Conservation (phyloP, 2,113 vertebrate species). For the Anolis sagrei region DNA sequence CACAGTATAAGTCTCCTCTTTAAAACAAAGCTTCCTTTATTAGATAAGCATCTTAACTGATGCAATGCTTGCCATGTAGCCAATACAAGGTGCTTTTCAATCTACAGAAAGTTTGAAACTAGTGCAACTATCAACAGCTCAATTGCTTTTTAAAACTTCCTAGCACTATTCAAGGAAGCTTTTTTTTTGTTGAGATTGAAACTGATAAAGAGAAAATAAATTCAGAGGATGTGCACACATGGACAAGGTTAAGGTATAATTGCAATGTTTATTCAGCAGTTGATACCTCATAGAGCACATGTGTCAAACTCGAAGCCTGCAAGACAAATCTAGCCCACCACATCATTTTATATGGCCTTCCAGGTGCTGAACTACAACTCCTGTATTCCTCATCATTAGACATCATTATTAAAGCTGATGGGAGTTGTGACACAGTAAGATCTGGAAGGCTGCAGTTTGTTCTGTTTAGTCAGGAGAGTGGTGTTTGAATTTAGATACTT, state of each 20-base stretch:
- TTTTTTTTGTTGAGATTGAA: background rate
- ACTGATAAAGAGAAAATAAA: background rate
- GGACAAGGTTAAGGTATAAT: background rate
- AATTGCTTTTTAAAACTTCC: slow-evolving; percentile 8
- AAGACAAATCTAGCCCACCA: no score
- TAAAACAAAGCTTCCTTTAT: slow-evolving; percentile 27
- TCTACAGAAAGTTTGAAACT: background rate
- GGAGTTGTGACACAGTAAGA: no score
- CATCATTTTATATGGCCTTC: no score
- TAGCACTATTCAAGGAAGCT: background rate
- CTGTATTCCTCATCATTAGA: no score
- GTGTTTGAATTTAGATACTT: no score
- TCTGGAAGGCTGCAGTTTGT: no score
- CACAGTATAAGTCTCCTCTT: background rate
- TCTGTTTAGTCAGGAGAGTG: no score
- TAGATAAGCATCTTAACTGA: background rate
- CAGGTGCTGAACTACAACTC: no score
- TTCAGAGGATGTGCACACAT: background rate
- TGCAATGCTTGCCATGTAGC: fast-evolving
- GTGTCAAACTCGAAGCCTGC: background rate
- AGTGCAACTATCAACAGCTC: background rate
- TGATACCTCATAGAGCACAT: background rate
- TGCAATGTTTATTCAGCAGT: background rate
- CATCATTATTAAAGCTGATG: no score
- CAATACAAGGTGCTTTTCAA: background rate